Conservation (phyloP, 2,888 invertebrate genomes). For the Scaeva pyrastri region DNA sequence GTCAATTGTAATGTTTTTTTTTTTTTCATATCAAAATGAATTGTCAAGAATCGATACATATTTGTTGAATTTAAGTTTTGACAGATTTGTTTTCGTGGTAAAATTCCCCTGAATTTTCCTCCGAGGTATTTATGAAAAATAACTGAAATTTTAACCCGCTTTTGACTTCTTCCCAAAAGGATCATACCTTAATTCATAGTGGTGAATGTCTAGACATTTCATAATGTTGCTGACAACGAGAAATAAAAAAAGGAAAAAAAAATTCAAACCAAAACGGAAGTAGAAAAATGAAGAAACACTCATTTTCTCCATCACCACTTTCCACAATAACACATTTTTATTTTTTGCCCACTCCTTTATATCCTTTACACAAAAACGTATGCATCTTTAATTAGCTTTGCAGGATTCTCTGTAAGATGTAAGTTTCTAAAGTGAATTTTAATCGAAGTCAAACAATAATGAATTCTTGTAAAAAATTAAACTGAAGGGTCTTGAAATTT, state of each 20-base stretch:
- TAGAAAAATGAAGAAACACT: conserved; percentile 10
- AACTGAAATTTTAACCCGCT: not conserved
- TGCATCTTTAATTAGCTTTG: conserved; percentile 64
- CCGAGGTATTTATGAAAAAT: not conserved
- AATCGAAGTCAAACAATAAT: not conserved
- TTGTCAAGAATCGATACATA: too few relatives aligned
- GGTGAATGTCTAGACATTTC: conserved; percentile 62
- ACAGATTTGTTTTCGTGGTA: not conserved
- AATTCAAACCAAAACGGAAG: not conserved
- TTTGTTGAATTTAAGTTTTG: not conserved
- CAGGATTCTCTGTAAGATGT: not conserved
- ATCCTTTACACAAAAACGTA: not conserved
- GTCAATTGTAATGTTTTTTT: too few relatives aligned
- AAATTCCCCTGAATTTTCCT: not conserved
- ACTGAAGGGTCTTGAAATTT: conserved; percentile 38
- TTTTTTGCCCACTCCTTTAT: too few relatives aligned
- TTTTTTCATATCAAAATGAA: too few relatives aligned
- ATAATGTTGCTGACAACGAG: conserved; percentile 3
- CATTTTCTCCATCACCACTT: conserved; percentile 5
- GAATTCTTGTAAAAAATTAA: not conserved
- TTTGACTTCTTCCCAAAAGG: conserved; percentile 38
- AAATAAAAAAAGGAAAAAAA: conserved; percentile 14
- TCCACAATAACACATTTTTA: conserved; percentile 15
- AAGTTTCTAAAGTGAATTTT: conserved; percentile 22
- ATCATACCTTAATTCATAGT: conserved; percentile 59